Percentiles rank a stretch among this genome's conserved stretches.
Evolutionary conservation across 2,797 vertebrate species (phyloP).

Genomic region (Aulostomus chinensis): DNA sequence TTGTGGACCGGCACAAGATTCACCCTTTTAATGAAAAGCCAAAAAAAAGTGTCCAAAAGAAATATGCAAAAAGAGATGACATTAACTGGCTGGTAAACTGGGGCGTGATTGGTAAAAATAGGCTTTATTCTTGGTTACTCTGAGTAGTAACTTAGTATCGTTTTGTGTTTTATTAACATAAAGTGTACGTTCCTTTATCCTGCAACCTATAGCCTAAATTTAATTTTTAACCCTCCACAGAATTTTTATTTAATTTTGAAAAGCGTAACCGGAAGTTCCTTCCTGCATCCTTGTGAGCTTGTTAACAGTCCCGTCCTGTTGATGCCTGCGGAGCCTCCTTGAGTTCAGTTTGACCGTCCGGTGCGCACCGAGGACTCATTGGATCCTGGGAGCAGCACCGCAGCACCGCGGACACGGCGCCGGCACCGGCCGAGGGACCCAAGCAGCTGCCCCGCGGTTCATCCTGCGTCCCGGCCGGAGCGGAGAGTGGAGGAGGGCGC

Average conservation of each 20-base stretch:
- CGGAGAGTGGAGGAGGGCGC: neutral
- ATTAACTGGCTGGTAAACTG: too few relatives aligned
- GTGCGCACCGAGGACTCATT: constrained; percentile 44
- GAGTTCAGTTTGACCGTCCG: constrained; percentile 58
- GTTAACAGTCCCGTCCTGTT: constrained; percentile 57
- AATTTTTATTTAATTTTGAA: constrained; percentile 47
- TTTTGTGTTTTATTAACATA: too few relatives aligned
- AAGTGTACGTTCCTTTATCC: too few relatives aligned
- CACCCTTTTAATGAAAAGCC: too few relatives aligned
- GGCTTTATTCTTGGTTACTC: too few relatives aligned
- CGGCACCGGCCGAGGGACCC: neutral
- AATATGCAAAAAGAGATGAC: too few relatives aligned
- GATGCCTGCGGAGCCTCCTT: constrained; percentile 17
- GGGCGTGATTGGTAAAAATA: too few relatives aligned
- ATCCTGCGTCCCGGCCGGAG: neutral
- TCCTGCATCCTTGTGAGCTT: rapidly evolving
- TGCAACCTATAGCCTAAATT: too few relatives aligned
- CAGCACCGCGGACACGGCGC: neutral
- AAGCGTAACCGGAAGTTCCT: neutral
- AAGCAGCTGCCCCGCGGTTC: neutral
- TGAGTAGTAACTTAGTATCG: too few relatives aligned
- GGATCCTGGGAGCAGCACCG: constrained; percentile 6
- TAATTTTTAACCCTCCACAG: too few relatives aligned
- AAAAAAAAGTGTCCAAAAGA: too few relatives aligned
- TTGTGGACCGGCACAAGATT: too few relatives aligned